Base-by-base conservation (phyloP, 2,888 invertebrate genomes). In the Mythimna ferrago region DNA sequence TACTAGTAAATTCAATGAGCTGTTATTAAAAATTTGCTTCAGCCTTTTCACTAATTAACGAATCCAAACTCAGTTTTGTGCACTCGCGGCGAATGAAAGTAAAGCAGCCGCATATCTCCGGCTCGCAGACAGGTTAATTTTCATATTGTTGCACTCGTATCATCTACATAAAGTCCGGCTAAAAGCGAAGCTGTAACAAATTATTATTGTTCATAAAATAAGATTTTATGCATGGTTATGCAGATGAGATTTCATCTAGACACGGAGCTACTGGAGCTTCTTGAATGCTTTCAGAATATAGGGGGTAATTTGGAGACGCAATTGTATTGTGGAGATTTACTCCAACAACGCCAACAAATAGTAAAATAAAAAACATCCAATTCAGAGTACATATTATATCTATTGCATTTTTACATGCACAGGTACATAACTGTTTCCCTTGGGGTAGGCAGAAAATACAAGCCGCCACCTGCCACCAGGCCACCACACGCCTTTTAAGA, bases 171-270 rank as follows among this genome's bases (percentile, higher is more conserved):
- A 69, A 70, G 66, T 73, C 65, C 60, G 60, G 61, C 58, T 78
- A 68, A 78, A 80, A 80, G 74, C 26, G 56, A 51, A 73, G 73
- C 70, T 76, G 68, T 82, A 75, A 75, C 84, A 74, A 86, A 85
- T 79, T 77, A 78, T 79, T 79, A 81, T 86, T 86, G 81, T 85
- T 78, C 83, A 75, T 84, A 67, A 83, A 84, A 85, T 82, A 80
- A 85, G 78, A 84, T 85, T 86, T 78, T 83, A 81, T 85, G 85
- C 85, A 85, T 79, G 78, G 75, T 69, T 78, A 81, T 85, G 85
- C 83, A 81, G 79, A 84, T 85, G 77, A 81, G 81, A 84, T 83
- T 67, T 73, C 75, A 78, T 78, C 60, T 75, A 78, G 76, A 74
- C 84, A 79, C 74, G 60, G 71, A 80, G 70, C 71, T 83, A 44